Evolutionary conservation across 2,888 invertebrate genomes (phyloP), one percentile per base, ranked within the genome.

Genomic region (Sarcophaga carnaria): DNA sequence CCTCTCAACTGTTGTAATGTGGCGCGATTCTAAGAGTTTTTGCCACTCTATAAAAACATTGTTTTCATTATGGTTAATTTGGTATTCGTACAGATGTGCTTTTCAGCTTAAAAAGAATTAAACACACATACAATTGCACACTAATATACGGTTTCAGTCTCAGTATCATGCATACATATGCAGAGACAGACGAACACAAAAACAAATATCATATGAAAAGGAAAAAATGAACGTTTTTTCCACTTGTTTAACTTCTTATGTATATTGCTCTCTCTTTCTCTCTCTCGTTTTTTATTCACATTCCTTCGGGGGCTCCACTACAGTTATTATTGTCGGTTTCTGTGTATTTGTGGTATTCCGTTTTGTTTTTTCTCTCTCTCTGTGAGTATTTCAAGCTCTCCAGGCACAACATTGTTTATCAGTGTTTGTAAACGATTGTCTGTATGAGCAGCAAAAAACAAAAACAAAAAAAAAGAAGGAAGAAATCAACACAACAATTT

Each of bases 21-120:
- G 1, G 49, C 76, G 54, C 14, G 59, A 14, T 37, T 83, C 54
- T 69, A 76, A 82, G 67, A 72, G 27, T 76, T 81, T 69, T 78
- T 81, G 84, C 75, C 62, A 81, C 83, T 87, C 80, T 81, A 87
- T 84, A 84, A 85, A 87, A 85, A 87, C 82, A 85, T 76, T 85
- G 80, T 85, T 80, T 85, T 88, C 88, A 88, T 88, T 88, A 88
- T 85, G 88, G 85, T 88, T 88, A 85, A 88, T 88, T 88, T 88
- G 88, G 83, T 85, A 83, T 88, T 85, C 85, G 78, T 78, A 87
- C 86, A 87, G 86, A 83, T 87, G 86, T 83, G 86, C 86, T 86
- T 86, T 86, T 86, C 80, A 80, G 83, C 83, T 83, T 80, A 77
- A 81, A 86, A 83, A 70, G 76, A 76, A 75, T 84, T 75, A 70